phyloP scores from a whole-genome alignment of 1,140 invertebrate species.

The Penaeus japonicus region DNA sequence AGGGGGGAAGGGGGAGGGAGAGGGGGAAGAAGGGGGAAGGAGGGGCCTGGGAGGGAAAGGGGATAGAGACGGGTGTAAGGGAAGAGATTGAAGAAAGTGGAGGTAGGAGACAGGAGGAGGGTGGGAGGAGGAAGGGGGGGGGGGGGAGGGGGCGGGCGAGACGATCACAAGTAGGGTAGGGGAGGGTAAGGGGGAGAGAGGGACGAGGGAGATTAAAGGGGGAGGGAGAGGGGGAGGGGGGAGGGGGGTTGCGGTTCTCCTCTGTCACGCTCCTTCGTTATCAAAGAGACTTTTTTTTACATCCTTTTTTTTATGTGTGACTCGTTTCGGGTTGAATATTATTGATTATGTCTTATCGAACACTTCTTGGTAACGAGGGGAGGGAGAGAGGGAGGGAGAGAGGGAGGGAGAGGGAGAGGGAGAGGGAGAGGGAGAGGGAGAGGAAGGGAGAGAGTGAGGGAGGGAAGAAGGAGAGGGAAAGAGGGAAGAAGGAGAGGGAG shows the following conservation, averaged over 20 bases:
- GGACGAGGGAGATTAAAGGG: background rate
- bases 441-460: background rate
- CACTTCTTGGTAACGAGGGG: too few relatives aligned
- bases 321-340: too few relatives aligned
- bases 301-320: too few relatives aligned
- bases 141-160: background rate
- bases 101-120: background rate
- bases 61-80: background rate
- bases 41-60: background rate
- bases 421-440: background rate
- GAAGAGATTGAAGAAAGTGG: background rate
- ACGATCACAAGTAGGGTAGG: background rate
- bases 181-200: background rate
- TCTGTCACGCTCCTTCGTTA: too few relatives aligned
- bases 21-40: background rate
- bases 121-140: background rate
- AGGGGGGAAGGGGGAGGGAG: background rate
- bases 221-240: background rate
- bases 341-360: too few relatives aligned
- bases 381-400: background rate
- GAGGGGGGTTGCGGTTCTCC: too few relatives aligned
- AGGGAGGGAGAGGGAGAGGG: background rate
- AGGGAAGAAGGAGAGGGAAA: background rate
- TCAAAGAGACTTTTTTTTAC: too few relatives aligned
- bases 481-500: background rate